These are phyloP conservation scores for Corythornis cristatus DNA, from an alignment of 2,113 vertebrate genomes.

Conservation along the genomic window DNA sequence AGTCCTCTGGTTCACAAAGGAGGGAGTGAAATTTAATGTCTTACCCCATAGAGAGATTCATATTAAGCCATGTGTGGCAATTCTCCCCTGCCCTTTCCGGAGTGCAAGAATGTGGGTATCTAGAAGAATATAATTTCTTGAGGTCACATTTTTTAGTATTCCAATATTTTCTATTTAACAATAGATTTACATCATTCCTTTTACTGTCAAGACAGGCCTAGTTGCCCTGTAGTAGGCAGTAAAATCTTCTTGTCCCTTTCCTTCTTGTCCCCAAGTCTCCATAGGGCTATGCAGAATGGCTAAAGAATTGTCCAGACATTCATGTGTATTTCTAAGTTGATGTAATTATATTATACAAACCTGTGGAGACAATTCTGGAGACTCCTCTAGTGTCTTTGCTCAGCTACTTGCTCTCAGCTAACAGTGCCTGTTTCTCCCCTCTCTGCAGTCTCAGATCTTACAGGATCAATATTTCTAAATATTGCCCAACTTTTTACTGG, in stretches of 20 bases:
- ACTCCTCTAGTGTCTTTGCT: not conserved
- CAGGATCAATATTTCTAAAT: not conserved
- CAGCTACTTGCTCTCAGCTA: not conserved
- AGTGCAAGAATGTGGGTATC: not conserved
- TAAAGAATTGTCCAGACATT: not conserved
- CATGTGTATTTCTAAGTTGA: not conserved
- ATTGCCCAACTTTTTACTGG: not conserved
- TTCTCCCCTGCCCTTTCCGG: not conserved
- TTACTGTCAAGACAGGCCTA: not conserved
- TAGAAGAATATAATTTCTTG: not conserved
- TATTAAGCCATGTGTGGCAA: not conserved
- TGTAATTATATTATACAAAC: not conserved
- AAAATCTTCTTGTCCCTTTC: not conserved
- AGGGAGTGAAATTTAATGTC: not conserved
- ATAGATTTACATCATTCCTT: not conserved
- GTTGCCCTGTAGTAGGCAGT: not conserved
- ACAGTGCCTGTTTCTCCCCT: not conserved
- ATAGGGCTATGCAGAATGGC: not conserved
- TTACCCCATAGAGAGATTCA: not conserved
- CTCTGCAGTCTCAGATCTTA: not conserved
- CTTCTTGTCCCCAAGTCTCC: not conserved
- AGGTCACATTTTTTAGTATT: not conserved
- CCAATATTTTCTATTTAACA: not conserved
- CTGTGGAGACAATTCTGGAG: not conserved
- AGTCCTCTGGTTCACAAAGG: not conserved